Conservation (phyloP, 1,140 invertebrate species). For the Macrotrachela quadricornifera region DNA sequence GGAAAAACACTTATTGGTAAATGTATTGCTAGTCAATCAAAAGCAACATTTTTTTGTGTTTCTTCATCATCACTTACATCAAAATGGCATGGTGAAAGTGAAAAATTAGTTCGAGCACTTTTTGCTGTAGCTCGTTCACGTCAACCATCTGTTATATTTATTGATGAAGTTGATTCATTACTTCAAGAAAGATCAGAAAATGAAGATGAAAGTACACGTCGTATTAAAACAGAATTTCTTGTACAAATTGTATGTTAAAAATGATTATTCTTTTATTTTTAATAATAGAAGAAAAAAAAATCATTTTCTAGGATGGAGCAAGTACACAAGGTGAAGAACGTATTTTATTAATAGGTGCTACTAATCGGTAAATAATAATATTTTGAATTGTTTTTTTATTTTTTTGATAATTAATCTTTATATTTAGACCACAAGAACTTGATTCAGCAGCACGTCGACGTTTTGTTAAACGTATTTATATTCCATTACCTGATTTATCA, state of each 20-base stretch:
- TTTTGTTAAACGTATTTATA: constrained; percentile 82
- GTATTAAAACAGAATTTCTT: constrained; percentile 94
- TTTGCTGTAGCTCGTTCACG: constrained; percentile 77
- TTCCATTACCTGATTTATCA: constrained; percentile 57
- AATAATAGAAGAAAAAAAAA: no score
- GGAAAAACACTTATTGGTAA: constrained; percentile 19
- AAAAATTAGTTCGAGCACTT: constrained; percentile 80
- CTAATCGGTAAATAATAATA: constrained; percentile 49
- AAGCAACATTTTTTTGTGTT: constrained; percentile 88
- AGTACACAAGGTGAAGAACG: constrained; percentile 47
- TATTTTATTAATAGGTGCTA: constrained; percentile 85
- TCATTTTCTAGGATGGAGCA: constrained; percentile 24
- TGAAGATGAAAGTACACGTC: constrained; percentile 78
- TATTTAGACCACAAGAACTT: constrained; percentile 49
- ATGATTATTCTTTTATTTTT: not conserved
- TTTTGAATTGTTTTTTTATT: not conserved
- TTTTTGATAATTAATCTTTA: not conserved
- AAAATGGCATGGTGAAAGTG: constrained; percentile 83
- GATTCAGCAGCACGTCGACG: constrained; percentile 67
- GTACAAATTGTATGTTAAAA: constrained; percentile 58
- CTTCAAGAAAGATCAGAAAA: constrained; percentile 65
- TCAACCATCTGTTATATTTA: constrained; percentile 48
- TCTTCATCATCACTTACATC: constrained; percentile 91
- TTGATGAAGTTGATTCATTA: constrained; percentile 87
- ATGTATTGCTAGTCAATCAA: constrained; percentile 71